Evolutionary conservation across 2,797 vertebrate species (phyloP).

Genomic region (Masticophis lateralis): DNA sequence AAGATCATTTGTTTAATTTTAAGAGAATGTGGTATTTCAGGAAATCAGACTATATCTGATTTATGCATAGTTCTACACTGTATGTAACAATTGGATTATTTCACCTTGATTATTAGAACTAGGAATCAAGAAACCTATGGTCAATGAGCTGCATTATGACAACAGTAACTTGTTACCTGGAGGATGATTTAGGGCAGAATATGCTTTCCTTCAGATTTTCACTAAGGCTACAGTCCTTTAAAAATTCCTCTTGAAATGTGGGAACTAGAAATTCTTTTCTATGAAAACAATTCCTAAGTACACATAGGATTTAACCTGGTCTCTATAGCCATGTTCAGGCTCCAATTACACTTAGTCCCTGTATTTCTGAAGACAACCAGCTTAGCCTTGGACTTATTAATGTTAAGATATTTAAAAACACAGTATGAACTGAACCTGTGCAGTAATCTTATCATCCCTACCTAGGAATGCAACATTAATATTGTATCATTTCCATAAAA

Average conservation of each 20-base stretch:
- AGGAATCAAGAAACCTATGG: too few species aligned
- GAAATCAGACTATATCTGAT: not conserved
- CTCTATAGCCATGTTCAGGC: not conserved
- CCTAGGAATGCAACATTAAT: not conserved
- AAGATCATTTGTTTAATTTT: not conserved
- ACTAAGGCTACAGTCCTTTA: not conserved
- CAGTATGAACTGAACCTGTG: not conserved
- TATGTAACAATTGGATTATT: too few species aligned
- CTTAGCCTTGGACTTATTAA: not conserved
- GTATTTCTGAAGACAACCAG: not conserved
- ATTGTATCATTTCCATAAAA: not conserved
- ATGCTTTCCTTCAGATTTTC: not conserved
- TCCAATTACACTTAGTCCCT: not conserved
- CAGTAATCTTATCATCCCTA: not conserved
- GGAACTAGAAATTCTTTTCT: not conserved
- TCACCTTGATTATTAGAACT: too few species aligned
- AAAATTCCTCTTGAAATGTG: not conserved
- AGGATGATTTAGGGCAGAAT: not conserved
- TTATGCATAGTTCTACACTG: not conserved
- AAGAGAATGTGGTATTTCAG: not conserved
- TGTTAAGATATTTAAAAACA: not conserved
- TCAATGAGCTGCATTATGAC: not conserved
- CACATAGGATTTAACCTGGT: not conserved
- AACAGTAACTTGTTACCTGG: not conserved
- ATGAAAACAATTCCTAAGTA: not conserved